A percentile compares a stretch with the other conserved stretches of the same genome.
phyloP scores from a whole-genome alignment of 2,888 invertebrate species.

The Drosophila sordidula region DNA sequence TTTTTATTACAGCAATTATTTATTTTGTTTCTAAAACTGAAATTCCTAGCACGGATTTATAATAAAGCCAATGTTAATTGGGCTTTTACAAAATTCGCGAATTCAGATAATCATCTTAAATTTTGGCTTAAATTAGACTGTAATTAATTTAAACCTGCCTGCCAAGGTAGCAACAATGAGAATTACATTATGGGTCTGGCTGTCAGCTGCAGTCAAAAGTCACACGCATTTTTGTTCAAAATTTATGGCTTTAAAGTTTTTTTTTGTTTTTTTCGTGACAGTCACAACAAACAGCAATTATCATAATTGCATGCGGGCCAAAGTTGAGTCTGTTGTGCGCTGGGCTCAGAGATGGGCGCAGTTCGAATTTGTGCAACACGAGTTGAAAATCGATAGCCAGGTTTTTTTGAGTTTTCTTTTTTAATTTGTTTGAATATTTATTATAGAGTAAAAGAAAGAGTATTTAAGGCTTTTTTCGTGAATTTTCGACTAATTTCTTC shows the following conservation, averaged over 20 bases:
- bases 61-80: slow-evolving; percentile 42
- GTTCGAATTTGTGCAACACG: too few relatives aligned
- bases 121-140: slow-evolving; percentile 21
- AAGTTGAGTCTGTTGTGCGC: slow-evolving; percentile 2
- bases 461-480: too few relatives aligned
- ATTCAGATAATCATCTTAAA: slow-evolving; percentile 45
- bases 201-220: slow-evolving; percentile 13
- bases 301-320: slow-evolving; percentile 38
- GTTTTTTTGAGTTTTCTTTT: too few relatives aligned
- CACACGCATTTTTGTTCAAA: slow-evolving; percentile 9
- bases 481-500: too few relatives aligned
- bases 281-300: slow-evolving; percentile 48
- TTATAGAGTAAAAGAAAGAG: too few relatives aligned
- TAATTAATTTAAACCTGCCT: slow-evolving; percentile 25
- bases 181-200: background rate
- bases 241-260: slow-evolving; percentile 11
- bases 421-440: too few relatives aligned
- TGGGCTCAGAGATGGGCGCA: background rate
- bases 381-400: too few relatives aligned
- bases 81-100: slow-evolving; percentile 21
- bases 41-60: too few relatives aligned
- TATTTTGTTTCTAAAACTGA: slow-evolving; percentile 1
- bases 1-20: slow-evolving; percentile 48
- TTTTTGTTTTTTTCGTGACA: background rate
- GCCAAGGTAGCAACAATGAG: background rate